phyloP scores from a whole-genome alignment of 2,797 vertebrate genomes.

The Diplodus puntazzo region DNA sequence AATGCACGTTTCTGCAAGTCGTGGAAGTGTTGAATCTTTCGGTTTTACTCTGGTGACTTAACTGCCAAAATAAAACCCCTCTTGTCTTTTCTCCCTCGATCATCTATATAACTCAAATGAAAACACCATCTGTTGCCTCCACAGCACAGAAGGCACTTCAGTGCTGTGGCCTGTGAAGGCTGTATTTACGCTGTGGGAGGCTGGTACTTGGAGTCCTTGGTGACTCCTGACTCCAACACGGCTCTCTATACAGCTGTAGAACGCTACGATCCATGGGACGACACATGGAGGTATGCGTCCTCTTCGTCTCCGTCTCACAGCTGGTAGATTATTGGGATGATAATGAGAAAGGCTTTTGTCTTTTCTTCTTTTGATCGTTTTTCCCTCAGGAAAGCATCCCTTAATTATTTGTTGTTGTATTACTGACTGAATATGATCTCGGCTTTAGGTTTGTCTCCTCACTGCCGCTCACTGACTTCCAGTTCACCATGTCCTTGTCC shows the following conservation, averaged over 20 bases:
- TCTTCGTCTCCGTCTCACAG: constrained; percentile 2
- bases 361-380: neutral
- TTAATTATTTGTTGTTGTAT: neutral
- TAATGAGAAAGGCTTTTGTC: too few relatives aligned
- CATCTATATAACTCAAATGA: constrained; percentile 16
- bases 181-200: constrained; percentile 87
- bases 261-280: constrained; percentile 85
- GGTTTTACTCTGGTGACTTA: too few relatives aligned
- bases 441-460: constrained; percentile 82
- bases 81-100: neutral
- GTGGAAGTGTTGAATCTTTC: too few relatives aligned
- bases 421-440: constrained; percentile 16
- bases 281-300: constrained; percentile 81
- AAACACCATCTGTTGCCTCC: constrained; percentile 39
- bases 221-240: constrained; percentile 85
- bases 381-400: neutral
- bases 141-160: constrained; percentile 88
- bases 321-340: neutral
- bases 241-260: constrained; percentile 86
- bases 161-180: constrained; percentile 83
- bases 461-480: constrained; percentile 84
- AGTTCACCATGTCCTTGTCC: constrained; percentile 86
- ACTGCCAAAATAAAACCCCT: neutral
- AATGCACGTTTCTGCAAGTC: too few relatives aligned
- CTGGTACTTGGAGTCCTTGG: constrained; percentile 87